These are phyloP conservation scores for Thysanoteuthis rhombus DNA, from an alignment of 2,888 invertebrate species.

Conservation along the genomic window DNA sequence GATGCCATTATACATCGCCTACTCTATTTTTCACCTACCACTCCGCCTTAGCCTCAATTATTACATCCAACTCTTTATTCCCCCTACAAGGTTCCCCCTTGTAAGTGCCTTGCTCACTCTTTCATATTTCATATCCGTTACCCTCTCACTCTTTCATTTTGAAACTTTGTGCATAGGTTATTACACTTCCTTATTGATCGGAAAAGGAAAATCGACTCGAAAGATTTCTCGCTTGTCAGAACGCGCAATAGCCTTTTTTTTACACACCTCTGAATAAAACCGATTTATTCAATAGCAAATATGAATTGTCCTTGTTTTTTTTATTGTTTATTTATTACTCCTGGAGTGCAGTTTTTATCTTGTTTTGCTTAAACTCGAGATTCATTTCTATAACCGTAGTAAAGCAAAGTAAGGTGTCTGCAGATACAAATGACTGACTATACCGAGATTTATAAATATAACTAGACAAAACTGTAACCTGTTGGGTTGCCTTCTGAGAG, in stretches of 20 bases:
- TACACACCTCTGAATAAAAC: too few species aligned
- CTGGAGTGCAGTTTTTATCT: not conserved
- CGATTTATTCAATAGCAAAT: not conserved
- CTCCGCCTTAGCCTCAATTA: not conserved
- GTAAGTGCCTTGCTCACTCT: not conserved
- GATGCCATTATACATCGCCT: not conserved
- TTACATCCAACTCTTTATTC: not conserved
- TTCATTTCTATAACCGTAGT: not conserved
- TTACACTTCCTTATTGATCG: not conserved
- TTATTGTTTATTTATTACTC: not conserved
- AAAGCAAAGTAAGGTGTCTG: not conserved
- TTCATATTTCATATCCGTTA: not conserved
- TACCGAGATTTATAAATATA: too few species aligned
- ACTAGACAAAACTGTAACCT: too few species aligned
- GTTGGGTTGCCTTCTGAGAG: too few species aligned
- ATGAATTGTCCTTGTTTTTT: not conserved
- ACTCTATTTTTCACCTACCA: not conserved
- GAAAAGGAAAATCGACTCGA: not conserved
- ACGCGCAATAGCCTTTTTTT: not conserved
- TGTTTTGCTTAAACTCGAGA: not conserved
- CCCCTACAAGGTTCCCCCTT: not conserved
- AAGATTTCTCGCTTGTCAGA: not conserved
- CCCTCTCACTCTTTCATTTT: not conserved
- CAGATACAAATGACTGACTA: not conserved
- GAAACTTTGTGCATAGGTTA: not conserved